Percentiles rank a stretch among this genome's conserved stretches.
Evolutionary conservation across 2,888 invertebrate genomes (phyloP).

Genomic region (Palloptera scutellata): DNA sequence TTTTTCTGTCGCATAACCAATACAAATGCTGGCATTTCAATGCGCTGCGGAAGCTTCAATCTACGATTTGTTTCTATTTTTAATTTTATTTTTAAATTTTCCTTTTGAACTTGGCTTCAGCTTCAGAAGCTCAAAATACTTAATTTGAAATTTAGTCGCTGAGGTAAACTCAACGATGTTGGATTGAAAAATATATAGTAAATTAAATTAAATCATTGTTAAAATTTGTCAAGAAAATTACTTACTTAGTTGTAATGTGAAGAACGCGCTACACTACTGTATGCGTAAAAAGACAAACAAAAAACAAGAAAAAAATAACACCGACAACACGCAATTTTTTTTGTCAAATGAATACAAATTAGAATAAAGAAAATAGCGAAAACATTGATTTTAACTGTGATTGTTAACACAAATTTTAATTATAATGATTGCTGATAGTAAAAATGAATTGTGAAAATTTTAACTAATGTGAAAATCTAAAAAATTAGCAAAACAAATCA

Average conservation of each 20-base stretch:
- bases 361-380: too few species aligned
- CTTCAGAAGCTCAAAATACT: slow-evolving; percentile 45
- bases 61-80: slow-evolving; percentile 5
- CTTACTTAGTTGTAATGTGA: too few species aligned
- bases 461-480: not conserved
- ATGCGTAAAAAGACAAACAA: too few species aligned
- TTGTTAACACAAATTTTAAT: too few species aligned
- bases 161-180: slow-evolving; percentile 53
- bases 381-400: too few species aligned
- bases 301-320: too few species aligned
- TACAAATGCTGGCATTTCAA: not conserved
- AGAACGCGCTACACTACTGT: too few species aligned
- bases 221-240: too few species aligned
- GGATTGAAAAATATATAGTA: slow-evolving; percentile 11
- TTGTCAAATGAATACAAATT: too few species aligned
- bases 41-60: slow-evolving; percentile 26
- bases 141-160: slow-evolving; percentile 57
- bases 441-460: not conserved
- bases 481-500: not conserved
- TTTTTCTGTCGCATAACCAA: slow-evolving; percentile 8
- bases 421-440: too few species aligned
- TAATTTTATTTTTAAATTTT: not conserved
- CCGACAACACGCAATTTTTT: too few species aligned
- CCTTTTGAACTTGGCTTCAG: slow-evolving; percentile 27
- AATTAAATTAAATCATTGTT: too few species aligned